phyloP scores from a whole-genome alignment of 2,113 vertebrate genomes.

The Neoarius graeffei region DNA sequence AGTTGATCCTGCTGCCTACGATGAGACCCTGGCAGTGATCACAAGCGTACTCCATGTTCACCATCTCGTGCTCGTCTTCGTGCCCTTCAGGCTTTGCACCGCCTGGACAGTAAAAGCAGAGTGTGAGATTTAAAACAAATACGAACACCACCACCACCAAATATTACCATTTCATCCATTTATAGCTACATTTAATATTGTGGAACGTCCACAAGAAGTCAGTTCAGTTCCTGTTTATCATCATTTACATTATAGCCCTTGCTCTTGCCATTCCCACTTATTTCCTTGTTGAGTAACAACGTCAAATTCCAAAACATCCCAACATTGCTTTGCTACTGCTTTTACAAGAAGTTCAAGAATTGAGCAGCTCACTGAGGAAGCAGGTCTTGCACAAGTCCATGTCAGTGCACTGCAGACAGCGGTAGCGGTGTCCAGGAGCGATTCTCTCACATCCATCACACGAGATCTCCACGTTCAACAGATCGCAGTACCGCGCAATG shows the following conservation, averaged over 20 bases:
- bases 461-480: constrained; percentile 93
- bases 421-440: constrained; percentile 94
- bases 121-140: neutral
- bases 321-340: no score
- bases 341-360: neutral
- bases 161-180: no score
- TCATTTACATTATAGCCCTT: neutral
- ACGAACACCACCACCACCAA: no score
- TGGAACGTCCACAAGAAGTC: neutral
- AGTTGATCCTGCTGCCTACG: constrained; percentile 93
- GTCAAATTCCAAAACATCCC: neutral
- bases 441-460: constrained; percentile 96
- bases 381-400: constrained; percentile 99
- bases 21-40: constrained; percentile 97
- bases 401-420: constrained; percentile 94
- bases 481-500: constrained; percentile 94
- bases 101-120: constrained; percentile 68
- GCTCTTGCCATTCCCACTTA: neutral
- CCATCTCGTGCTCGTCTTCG: constrained; percentile 96
- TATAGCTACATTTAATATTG: neutral
- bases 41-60: constrained; percentile 96
- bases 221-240: neutral
- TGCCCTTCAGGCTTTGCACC: constrained; percentile 95
- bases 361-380: constrained; percentile 84
- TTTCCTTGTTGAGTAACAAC: neutral